Evolutionary conservation across 1,140 invertebrate species (phyloP).

Genomic region (Dendroctonus valens): DNA sequence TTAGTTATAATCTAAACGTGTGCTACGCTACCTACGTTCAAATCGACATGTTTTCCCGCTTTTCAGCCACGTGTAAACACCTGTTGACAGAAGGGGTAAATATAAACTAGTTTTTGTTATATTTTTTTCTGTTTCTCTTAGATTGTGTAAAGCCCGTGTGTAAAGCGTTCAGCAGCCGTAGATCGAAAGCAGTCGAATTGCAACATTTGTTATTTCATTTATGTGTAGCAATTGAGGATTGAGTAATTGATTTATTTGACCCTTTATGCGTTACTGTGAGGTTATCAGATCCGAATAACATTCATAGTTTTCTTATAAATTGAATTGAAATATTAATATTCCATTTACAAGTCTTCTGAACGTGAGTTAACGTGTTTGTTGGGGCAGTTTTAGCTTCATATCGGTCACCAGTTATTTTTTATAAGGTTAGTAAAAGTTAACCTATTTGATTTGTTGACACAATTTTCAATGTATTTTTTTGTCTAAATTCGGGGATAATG

Average conservation of each 20-base stretch:
- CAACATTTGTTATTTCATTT: slow-evolving; percentile 15
- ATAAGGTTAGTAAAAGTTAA: slow-evolving; percentile 20
- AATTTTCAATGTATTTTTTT: neutral
- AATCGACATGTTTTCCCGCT: slow-evolving; percentile 38
- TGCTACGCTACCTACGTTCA: slow-evolving; percentile 3
- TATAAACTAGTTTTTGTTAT: slow-evolving; percentile 8
- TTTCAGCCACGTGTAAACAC: slow-evolving; percentile 32
- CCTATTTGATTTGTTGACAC: neutral
- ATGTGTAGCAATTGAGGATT: slow-evolving; percentile 4
- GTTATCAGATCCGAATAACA: slow-evolving; percentile 17
- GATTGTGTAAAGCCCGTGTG: neutral
- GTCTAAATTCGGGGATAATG: neutral
- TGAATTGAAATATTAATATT: neutral
- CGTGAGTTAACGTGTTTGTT: too few species aligned
- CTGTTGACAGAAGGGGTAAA: slow-evolving; percentile 37
- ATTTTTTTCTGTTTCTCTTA: neutral
- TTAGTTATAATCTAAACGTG: neutral
- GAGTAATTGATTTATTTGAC: slow-evolving; percentile 15
- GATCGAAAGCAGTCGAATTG: neutral
- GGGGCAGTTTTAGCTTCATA: neutral
- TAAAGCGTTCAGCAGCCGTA: neutral
- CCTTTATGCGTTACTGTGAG: slow-evolving; percentile 20
- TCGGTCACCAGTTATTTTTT: neutral
- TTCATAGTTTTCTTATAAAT: slow-evolving; percentile 14
- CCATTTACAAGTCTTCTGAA: neutral